Conservation (phyloP, 1,140 invertebrate genomes). For the Caenorhabditis tropicalis region DNA sequence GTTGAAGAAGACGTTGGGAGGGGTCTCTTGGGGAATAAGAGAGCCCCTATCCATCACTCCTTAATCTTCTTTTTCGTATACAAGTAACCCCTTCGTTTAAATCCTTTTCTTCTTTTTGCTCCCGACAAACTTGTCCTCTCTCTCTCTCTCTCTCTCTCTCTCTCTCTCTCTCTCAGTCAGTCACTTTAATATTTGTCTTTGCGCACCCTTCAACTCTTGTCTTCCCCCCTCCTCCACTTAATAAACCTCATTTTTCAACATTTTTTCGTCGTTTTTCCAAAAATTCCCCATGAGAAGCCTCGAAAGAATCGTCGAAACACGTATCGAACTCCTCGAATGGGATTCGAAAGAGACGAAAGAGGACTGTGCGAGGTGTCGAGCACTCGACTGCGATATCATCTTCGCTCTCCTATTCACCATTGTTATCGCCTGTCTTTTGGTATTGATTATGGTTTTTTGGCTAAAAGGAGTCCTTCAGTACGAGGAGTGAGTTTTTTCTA, state of each 20-base stretch:
- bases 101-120: background rate
- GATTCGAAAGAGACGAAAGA: slow-evolving; percentile 57
- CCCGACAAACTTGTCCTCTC: no score
- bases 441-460: slow-evolving; percentile 71
- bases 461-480: slow-evolving; percentile 70
- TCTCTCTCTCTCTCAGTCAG: no score
- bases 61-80: slow-evolving; percentile 26
- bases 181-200: no score
- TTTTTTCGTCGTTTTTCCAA: background rate
- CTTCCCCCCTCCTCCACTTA: no score
- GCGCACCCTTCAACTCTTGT: no score
- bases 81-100: background rate
- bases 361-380: slow-evolving; percentile 68
- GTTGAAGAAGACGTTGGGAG: background rate
- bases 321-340: slow-evolving; percentile 61
- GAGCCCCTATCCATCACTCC: slow-evolving; percentile 28
- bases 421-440: slow-evolving; percentile 65
- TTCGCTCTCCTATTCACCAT: slow-evolving; percentile 70
- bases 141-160: background rate
- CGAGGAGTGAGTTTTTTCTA: slow-evolving; percentile 71
- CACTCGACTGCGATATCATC: slow-evolving; percentile 71
- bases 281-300: slow-evolving; percentile 49
- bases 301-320: slow-evolving; percentile 62
- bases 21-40: background rate
- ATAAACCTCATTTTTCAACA: background rate